A percentile compares a stretch with the other conserved stretches of the same genome.
Evolutionary conservation across 2,888 invertebrate genomes (phyloP).

Genomic region (Pristionchus arcanus): DNA sequence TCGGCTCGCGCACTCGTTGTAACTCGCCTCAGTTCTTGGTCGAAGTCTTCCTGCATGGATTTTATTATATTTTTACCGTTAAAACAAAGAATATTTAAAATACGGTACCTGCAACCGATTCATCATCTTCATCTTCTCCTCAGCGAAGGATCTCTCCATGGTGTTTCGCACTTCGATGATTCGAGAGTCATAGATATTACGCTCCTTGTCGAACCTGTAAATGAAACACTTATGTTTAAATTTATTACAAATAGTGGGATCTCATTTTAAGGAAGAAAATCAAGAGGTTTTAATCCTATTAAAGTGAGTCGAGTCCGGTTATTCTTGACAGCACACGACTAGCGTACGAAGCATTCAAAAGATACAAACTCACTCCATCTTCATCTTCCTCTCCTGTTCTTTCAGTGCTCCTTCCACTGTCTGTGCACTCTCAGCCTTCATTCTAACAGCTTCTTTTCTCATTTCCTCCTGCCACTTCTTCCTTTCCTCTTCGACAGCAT

Average conservation of each 20-base stretch:
- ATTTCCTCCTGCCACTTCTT: constrained; percentile 55
- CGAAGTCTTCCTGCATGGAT: constrained; percentile 59
- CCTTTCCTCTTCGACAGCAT: constrained; percentile 54
- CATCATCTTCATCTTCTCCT: constrained; percentile 70
- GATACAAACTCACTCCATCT: constrained; percentile 32
- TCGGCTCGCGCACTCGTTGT: constrained; percentile 53
- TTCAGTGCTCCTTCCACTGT: constrained; percentile 59
- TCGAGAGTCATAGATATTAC: constrained; percentile 54
- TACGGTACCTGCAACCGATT: constrained; percentile 62
- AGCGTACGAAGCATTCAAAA: no score
- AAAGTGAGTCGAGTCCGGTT: no score
- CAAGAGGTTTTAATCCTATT: no score
- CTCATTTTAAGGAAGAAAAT: no score
- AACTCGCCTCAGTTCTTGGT: constrained; percentile 59
- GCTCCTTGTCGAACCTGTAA: constrained; percentile 59
- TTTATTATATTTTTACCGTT: not conserved
- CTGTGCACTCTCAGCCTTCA: constrained; percentile 52
- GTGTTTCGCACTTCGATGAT: constrained; percentile 59
- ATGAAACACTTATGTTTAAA: not conserved
- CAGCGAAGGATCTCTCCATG: constrained; percentile 64
- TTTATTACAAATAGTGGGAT: not conserved
- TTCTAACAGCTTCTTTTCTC: constrained; percentile 48
- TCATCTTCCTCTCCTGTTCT: constrained; percentile 59
- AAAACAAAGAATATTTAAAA: not conserved
- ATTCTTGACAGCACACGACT: no score